Evolutionary conservation across 2,113 vertebrate species (phyloP).

Genomic region (Dryoscopus gambensis): DNA sequence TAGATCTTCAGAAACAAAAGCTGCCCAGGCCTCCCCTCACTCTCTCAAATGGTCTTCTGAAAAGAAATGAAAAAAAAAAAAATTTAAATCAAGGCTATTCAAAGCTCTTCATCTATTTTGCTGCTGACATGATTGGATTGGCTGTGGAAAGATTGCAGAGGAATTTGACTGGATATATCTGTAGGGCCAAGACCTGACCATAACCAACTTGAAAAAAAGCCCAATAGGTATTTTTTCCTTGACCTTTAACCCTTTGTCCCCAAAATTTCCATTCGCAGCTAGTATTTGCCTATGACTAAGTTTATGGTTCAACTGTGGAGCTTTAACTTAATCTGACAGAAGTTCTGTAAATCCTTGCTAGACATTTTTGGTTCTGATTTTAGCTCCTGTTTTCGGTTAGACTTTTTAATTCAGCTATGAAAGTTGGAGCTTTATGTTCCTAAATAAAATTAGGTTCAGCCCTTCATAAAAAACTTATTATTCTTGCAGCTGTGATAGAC

Average conservation of each 20-base stretch:
- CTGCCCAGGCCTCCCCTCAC: background rate
- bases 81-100: background rate
- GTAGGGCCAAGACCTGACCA: background rate
- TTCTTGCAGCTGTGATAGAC: background rate
- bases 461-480: background rate
- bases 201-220: background rate
- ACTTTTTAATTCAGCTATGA: background rate
- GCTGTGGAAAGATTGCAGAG: background rate
- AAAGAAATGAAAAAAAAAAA: background rate
- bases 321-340: background rate
- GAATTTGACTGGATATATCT: background rate
- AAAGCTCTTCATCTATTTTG: background rate
- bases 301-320: background rate
- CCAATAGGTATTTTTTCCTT: background rate
- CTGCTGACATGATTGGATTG: background rate
- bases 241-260: background rate
- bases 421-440: background rate
- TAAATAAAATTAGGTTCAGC: background rate
- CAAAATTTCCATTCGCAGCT: background rate
- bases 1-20: constrained; percentile 46
- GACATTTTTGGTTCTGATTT: background rate
- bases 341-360: background rate
- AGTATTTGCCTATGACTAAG: background rate
- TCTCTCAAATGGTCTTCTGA: background rate
- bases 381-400: background rate